These are phyloP conservation scores for Lagorchestes hirsutus DNA, from an alignment of 2,797 vertebrate species.

Conservation along the genomic window DNA sequence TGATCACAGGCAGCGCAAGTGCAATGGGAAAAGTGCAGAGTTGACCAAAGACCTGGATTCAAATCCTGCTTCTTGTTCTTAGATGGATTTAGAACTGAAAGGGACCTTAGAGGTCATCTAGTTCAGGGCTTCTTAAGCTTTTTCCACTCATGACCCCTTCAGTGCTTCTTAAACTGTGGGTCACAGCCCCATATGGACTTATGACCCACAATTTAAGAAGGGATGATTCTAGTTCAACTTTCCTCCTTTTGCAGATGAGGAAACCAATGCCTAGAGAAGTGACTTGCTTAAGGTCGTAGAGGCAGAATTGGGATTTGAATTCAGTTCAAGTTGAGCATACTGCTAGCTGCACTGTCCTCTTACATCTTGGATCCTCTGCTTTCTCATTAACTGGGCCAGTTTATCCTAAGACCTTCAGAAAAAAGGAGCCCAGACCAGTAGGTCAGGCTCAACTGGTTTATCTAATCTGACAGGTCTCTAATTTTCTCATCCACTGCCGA, in stretches of 20 bases:
- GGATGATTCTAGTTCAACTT: not conserved
- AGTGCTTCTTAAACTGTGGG: no score
- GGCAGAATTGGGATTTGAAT: not conserved
- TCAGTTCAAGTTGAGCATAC: not conserved
- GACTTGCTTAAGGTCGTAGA: not conserved
- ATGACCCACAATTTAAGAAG: no score
- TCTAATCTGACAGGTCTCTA: not conserved
- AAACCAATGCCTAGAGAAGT: not conserved
- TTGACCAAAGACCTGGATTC: not conserved
- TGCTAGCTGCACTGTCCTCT: not conserved
- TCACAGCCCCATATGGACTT: no score
- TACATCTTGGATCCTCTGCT: not conserved
- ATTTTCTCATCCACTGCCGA: not conserved
- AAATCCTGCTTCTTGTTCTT: not conserved
- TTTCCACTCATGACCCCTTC: no score
- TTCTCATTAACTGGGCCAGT: not conserved
- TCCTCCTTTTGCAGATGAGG: not conserved
- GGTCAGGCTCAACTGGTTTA: not conserved
- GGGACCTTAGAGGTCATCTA: not conserved
- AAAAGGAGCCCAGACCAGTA: not conserved
- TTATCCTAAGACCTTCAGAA: not conserved
- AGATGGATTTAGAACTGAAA: not conserved
- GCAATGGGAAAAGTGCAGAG: not conserved
- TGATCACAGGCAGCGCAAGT: not conserved
- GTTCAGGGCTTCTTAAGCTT: no score